Percentiles rank a stretch among this genome's conserved stretches.
These are phyloP conservation scores for Cichlasoma orientale DNA, from an alignment of 2,797 vertebrate genomes.

Conservation along the genomic window DNA sequence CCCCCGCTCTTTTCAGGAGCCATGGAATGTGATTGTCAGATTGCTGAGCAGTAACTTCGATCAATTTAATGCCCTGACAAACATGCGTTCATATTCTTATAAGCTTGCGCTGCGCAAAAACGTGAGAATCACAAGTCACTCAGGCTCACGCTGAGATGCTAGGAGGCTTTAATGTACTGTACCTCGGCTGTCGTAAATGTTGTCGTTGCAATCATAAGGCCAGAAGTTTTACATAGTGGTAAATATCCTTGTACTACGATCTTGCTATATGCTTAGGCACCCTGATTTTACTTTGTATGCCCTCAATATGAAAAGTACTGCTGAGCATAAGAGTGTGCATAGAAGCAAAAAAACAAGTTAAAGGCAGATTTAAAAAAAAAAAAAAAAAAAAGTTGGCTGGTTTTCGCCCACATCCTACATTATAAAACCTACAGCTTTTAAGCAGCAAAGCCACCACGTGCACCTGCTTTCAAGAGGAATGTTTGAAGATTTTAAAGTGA, in stretches of 20 bases:
- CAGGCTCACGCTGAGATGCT: conserved; percentile 42
- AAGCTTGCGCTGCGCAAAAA: conserved; percentile 41
- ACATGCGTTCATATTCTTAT: conserved; percentile 41
- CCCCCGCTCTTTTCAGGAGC: conserved; percentile 70
- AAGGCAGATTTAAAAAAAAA: conserved; percentile 21
- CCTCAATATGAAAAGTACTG: conserved; percentile 32
- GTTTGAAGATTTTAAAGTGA: conserved; percentile 73
- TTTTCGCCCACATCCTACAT: conserved; percentile 46
- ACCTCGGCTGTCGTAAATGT: conserved; percentile 54
- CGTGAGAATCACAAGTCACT: conserved; percentile 18
- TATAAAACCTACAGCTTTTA: conserved; percentile 49
- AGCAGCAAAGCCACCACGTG: conserved; percentile 56
- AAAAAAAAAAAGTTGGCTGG: not conserved
- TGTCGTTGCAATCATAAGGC: conserved; percentile 70
- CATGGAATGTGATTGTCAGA: conserved; percentile 80
- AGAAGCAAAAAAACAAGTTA: conserved; percentile 35
- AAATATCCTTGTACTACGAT: conserved; percentile 61
- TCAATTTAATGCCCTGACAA: conserved; percentile 72
- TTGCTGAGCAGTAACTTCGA: conserved; percentile 63
- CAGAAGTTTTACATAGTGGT: conserved; percentile 70
- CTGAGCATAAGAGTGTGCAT: conserved; percentile 53
- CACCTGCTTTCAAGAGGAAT: conserved; percentile 68
- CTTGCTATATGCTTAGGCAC: conserved; percentile 53
- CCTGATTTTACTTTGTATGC: conserved; percentile 47
- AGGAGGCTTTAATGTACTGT: conserved; percentile 45